Base-by-base conservation (phyloP, 2,797 vertebrate genomes). In the Podarcis lilfordi region DNA sequence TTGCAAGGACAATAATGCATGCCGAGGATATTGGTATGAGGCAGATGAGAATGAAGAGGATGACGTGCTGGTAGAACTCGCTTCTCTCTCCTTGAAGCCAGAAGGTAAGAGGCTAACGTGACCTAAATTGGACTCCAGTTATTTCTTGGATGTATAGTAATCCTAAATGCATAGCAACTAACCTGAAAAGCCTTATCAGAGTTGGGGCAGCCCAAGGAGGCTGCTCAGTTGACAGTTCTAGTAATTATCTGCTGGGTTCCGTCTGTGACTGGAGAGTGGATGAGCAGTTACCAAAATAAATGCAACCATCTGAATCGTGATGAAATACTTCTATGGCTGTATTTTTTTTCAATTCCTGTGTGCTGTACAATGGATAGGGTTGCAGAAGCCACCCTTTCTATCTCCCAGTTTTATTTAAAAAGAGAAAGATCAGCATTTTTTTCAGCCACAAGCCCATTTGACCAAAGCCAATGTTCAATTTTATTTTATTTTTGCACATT, bases 1-100 rank as follows among this genome's bases (percentile, higher is more conserved):
- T 95, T 98, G 97, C 91, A 91, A 3, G 82, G 92, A 93, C 2
- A 37, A 96, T 0, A 95, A 95, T 0, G 96, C 95, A 5, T 97
- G 95, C 25, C 94, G 89, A 0, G 97, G 97, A 0, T 96, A 92
- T 78, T 90, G 89, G 37, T 95, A 68, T 0, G 50, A 91, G 45
- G 93, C 87, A 0, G 93, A 89, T 0, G 89, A 93, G 61, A 50
- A 37, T 76, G 5, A 72, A 0, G 89, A 88, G 0, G 93, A 88
- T 10, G 90, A 75, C 0, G 19, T 37, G 11, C 84, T 96, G 0
- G 0, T 80, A 0, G 1, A 21, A 0, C 0, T 96, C 7, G 2
- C 3, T 0, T 21, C 4, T 0, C 89, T 97, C 21, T 71, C 8
- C 59, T 80, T 97, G 25, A 0, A 95, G 45, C 5, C 4, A 4